Conservation (phyloP, 2,113 vertebrate species). For the Cepphus grylle region DNA sequence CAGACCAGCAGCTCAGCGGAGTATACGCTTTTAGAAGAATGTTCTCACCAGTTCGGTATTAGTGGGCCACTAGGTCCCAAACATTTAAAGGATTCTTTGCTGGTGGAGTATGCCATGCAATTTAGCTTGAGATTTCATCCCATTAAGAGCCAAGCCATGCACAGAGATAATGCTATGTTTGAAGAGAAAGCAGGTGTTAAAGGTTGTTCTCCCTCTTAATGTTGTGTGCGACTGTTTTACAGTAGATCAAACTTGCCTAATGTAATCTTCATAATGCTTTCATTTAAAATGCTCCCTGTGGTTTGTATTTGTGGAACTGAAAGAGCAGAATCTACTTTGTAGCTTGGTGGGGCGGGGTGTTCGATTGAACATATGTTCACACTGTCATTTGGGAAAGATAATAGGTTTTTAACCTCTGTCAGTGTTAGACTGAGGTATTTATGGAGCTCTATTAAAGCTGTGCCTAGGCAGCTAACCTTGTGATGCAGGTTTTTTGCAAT, state of each 20-base stretch:
- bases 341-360: conserved; percentile 35
- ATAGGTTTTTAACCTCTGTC: conserved; percentile 70
- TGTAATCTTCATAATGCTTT: conserved; percentile 65
- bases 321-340: conserved; percentile 57
- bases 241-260: conserved; percentile 70
- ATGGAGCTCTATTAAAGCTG: conserved; percentile 13
- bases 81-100: background rate
- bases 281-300: conserved; percentile 66
- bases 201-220: conserved; percentile 56
- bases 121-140: conserved; percentile 47
- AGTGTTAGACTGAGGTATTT: conserved; percentile 49
- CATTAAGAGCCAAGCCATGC: conserved; percentile 30
- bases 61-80: background rate
- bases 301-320: conserved; percentile 60
- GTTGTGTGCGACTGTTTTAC: conserved; percentile 46
- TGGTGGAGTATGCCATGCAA: background rate
- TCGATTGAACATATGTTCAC: conserved; percentile 52
- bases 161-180: conserved; percentile 51
- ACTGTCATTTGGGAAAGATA: conserved; percentile 58
- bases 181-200: conserved; percentile 64
- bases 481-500: background rate
- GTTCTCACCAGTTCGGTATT: background rate
- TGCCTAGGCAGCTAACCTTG: conserved; percentile 20
- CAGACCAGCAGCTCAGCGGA: background rate
- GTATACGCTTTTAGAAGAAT: background rate